Evolutionary conservation across 2,797 vertebrate genomes (phyloP), one percentile per base, ranked within the genome.

Genomic region (Tolypeutes matacus): DNA sequence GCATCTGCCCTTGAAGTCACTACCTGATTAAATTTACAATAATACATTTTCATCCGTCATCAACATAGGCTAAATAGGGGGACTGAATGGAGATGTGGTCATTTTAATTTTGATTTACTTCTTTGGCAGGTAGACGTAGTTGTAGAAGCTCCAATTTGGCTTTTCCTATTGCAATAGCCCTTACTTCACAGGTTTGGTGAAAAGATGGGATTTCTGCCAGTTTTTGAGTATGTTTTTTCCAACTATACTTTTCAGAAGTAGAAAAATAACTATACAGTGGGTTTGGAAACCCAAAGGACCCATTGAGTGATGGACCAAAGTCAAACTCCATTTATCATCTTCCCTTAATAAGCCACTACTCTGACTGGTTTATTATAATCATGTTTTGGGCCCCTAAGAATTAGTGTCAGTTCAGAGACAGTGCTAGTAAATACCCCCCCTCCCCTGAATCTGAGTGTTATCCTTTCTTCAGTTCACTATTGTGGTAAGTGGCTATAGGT

Each of bases 391-490:
- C 60, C 17, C 14, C 17, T 94, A 87, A 31, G 15, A 94, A 81
- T 91, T 85, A 70, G 15, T 58, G n/a, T 80, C 25, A 53, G n/a
- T 90, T 76, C 81, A 86, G 87, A 92, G 53, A 67, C 20, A 36
- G 39, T 69, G 5, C 46, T 46, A 46, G 11, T 46, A 46, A 46
- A 46, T 46, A 11, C 86, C 27, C 76, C 85, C 46, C 46, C 46
- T 6, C 46, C 46, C 46, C 46, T 9, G 15, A 64, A 92, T 89
- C 36, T 80, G 11, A 81, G 20, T 77, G 58, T 81, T 87, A 88
- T 80, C 27, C 36, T 91, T 81, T 81, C 27, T 77, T 88, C 39
- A 53, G 49, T 77, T 88, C 72, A 87, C 27, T 72, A 7, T 27
- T 18, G 65, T 78, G 42, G 20, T 78, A 62, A 92, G 5, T 82